Evolutionary conservation across 2,797 vertebrate species (phyloP), one percentile per base, ranked within the genome.

Genomic region (Platalea minor): DNA sequence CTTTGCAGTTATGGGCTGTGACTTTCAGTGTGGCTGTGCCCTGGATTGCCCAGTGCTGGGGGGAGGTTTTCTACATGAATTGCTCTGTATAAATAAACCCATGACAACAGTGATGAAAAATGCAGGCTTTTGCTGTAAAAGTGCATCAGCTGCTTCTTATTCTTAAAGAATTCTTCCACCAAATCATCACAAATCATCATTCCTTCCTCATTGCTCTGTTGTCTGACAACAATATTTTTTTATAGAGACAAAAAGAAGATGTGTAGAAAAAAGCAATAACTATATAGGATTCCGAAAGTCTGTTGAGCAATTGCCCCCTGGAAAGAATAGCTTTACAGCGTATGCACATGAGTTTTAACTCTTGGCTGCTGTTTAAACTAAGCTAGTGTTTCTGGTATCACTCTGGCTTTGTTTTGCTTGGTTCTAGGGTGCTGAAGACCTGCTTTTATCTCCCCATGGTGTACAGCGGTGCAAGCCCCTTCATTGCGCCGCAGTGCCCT

Each of bases 21-120:
- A 95, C 80, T 96, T 95, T 95, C 83, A 95, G 87, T 0, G 0
- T 85, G 65, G 50, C 93, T 93, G 61, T 93, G 89, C 87, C 91
- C 93, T 89, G 79, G 76, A 95, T 95, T 97, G 85, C 85, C 93
- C 78, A 85, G 75, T 85, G 93, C 95, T 95, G 57, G 79, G 85
- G 86, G 95, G 50, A 70, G 45, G 81, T 94, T 98, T 97, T 96
- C 96, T 95, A 89, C 88, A 81, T 96, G 89, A 97, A 82, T 92
- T 97, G 65, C 39, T 85, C 73, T 74, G 16, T 88, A 91, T 95
- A 97, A 97, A 96, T 95, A 98, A 97, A 95, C 85, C 53, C 21
- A 48, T 87, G 69, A 95, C 88, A 95, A 89, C 91, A 96, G 91
- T 43, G 65, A 80, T 88, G 89, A 96, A 95, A 97, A 97, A 96